Percentiles rank a stretch among this genome's conserved stretches.
phyloP scores from a whole-genome alignment of 2,797 vertebrate genomes.

The Xiphophorus birchmanni region DNA sequence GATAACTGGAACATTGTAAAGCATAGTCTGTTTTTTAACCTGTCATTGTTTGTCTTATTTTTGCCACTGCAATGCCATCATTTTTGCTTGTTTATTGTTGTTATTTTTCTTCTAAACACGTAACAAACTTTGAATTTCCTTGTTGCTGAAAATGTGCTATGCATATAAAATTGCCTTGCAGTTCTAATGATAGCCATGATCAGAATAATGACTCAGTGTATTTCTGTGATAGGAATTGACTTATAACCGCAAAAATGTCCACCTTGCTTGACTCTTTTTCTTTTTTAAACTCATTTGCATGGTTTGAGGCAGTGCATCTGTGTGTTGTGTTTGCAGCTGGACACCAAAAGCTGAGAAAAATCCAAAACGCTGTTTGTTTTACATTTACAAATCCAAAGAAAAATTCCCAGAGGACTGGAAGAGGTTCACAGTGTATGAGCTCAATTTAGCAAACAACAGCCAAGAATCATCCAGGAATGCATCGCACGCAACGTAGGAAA shows the following conservation, averaged over 20 bases:
- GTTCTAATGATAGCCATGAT: conserved; percentile 26
- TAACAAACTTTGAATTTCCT: neutral
- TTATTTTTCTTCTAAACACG: neutral
- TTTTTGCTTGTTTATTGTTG: neutral
- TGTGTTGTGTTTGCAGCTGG: conserved; percentile 44
- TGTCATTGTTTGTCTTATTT: neutral
- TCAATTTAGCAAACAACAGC: conserved; percentile 67
- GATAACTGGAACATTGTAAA: neutral
- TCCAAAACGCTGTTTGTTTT: conserved; percentile 39
- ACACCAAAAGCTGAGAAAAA: conserved; percentile 29
- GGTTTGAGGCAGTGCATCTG: conserved; percentile 34
- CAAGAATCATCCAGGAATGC: conserved; percentile 69
- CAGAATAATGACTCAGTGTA: conserved; percentile 8
- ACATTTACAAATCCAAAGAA: conserved; percentile 54
- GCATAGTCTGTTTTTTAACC: neutral
- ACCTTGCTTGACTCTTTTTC: neutral
- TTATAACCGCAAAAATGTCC: conserved; percentile 16
- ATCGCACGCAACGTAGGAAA: conserved; percentile 66
- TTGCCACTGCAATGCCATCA: neutral
- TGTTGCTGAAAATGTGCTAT: neutral
- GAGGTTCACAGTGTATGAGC: conserved; percentile 52
- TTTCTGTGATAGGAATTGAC: conserved; percentile 31
- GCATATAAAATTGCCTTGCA: neutral
- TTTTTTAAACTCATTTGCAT: conserved; percentile 34
- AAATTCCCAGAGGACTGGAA: conserved; percentile 34